phyloP scores from a whole-genome alignment of 1,140 invertebrate genomes.

The Chionoecetes opilio region DNA sequence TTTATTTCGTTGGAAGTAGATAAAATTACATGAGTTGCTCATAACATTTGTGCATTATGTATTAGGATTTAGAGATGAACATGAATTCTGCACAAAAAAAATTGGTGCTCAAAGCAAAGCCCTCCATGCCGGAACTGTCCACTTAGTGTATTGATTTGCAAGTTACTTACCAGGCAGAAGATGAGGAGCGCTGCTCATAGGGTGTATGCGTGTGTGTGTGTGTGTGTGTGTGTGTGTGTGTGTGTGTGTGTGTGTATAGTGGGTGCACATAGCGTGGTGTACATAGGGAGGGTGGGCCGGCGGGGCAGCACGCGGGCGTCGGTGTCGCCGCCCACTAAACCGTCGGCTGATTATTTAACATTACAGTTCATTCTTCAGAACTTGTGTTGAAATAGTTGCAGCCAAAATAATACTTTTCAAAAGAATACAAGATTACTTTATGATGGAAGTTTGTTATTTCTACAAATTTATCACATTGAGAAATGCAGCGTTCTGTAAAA shows the following conservation, averaged over 20 bases:
- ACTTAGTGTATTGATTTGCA: constrained; percentile 21
- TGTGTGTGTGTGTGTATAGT: too few species aligned
- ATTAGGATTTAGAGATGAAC: background rate
- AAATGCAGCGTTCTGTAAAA: constrained; percentile 1
- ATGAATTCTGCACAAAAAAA: constrained; percentile 8
- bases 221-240: background rate
- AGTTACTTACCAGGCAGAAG: background rate
- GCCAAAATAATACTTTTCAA: background rate
- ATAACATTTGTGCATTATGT: constrained; percentile 21
- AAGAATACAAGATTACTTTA: constrained; percentile 7
- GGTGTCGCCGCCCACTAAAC: background rate
- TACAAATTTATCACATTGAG: background rate
- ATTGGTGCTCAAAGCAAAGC: constrained; percentile 19
- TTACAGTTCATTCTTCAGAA: background rate
- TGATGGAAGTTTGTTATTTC: constrained; percentile 5
- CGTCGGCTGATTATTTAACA: background rate
- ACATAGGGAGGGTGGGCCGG: background rate
- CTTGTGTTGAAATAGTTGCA: background rate
- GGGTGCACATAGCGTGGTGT: constrained; percentile 14
- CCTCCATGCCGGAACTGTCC: constrained; percentile 15
- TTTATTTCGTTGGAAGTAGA: background rate
- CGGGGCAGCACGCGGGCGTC: background rate
- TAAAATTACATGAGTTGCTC: background rate
- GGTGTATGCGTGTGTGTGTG: background rate
- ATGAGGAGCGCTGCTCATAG: background rate